Conservation (phyloP, 2,797 vertebrate species). For the Sciurus vulgaris region DNA sequence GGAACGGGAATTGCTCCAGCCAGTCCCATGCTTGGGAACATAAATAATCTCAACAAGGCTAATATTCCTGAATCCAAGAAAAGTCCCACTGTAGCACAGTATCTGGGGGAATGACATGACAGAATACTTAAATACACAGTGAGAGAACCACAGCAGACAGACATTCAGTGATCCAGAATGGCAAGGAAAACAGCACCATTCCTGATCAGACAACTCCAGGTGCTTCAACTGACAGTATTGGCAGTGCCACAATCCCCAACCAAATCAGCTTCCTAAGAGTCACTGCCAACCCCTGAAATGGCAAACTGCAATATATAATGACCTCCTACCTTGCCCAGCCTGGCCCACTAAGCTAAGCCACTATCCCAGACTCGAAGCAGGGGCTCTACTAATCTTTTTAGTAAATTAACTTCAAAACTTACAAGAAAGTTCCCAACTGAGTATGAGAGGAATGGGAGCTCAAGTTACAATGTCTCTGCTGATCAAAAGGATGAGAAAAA, state of each 20-base stretch:
- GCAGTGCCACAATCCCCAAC: conserved; percentile 95
- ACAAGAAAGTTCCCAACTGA: conserved; percentile 97
- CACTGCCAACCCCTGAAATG: conserved; percentile 96
- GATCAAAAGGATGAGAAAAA: conserved; percentile 92
- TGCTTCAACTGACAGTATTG: conserved; percentile 97
- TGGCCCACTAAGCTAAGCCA: conserved; percentile 95
- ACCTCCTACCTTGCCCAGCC: conserved; percentile 97
- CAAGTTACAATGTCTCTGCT: conserved; percentile 95
- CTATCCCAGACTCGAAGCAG: conserved; percentile 95
- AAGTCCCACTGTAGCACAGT: too few relatives aligned
- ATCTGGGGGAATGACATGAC: too few relatives aligned
- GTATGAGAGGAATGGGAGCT: conserved; percentile 98
- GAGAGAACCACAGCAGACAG: too few relatives aligned
- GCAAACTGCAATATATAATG: conserved; percentile 97
- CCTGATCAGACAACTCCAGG: conserved; percentile 95
- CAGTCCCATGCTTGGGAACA: too few relatives aligned
- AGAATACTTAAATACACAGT: too few relatives aligned
- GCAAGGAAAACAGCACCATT: conserved; percentile 84
- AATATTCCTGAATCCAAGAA: too few relatives aligned
- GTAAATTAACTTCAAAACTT: conserved; percentile 97
- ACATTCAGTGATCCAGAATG: too few relatives aligned
- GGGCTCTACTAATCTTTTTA: conserved; percentile 97
- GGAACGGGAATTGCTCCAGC: too few relatives aligned
- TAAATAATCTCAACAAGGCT: too few relatives aligned
- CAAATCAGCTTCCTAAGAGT: conserved; percentile 97